phyloP scores from a whole-genome alignment of 2,113 vertebrate species.

The Neomonachus schauinslandi region DNA sequence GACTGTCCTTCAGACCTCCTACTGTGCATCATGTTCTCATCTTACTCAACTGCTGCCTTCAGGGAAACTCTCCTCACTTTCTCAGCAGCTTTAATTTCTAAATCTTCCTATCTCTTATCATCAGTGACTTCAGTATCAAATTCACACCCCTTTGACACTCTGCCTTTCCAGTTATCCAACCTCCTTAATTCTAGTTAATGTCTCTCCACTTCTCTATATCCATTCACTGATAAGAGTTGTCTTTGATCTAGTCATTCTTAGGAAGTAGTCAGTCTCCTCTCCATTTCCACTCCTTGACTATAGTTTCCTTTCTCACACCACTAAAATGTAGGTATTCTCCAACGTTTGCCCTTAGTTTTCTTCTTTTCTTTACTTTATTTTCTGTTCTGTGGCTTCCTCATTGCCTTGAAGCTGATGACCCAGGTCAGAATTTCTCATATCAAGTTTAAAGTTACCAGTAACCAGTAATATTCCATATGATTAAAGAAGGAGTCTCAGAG shows the following conservation, averaged over 20 bases:
- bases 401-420: neutral
- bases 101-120: neutral
- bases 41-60: neutral
- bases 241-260: neutral
- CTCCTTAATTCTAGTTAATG: neutral
- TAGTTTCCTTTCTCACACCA: neutral
- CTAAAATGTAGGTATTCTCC: neutral
- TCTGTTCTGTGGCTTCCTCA: neutral
- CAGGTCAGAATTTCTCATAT: neutral
- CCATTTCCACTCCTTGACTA: neutral
- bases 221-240: neutral
- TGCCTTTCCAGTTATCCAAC: neutral
- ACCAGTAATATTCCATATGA: neutral
- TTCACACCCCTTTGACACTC: neutral
- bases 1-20: neutral
- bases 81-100: neutral
- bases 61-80: neutral
- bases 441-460: neutral
- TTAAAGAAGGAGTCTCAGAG: neutral
- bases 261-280: neutral
- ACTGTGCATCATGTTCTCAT: neutral
- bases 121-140: neutral
- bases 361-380: slow-evolving; percentile 4
- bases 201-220: neutral
- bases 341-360: neutral